Conservation (phyloP, 2,113 vertebrate genomes). For the Myrmecobius fasciatus region DNA sequence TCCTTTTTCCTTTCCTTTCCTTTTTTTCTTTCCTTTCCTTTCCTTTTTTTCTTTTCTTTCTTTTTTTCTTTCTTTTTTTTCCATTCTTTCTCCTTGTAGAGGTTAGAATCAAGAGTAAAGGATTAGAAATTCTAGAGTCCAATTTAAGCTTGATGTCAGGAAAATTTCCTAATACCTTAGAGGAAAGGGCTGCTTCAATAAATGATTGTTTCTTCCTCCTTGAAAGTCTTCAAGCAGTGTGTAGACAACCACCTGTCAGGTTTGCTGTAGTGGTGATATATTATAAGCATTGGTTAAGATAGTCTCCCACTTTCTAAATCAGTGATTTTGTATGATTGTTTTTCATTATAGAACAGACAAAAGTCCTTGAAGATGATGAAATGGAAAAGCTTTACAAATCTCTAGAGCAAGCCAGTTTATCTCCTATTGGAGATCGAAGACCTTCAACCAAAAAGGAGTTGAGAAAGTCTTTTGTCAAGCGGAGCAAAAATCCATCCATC, state of each 20-base stretch:
- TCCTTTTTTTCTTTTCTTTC: no score
- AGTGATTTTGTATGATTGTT: conserved; percentile 12
- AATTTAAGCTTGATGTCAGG: neutral
- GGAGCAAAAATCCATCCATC: conserved; percentile 93
- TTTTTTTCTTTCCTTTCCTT: no score
- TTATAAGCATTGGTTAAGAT: neutral
- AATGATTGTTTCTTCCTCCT: neutral
- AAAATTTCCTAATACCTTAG: neutral
- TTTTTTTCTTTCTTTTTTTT: no score
- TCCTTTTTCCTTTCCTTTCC: no score
- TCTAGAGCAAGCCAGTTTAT: conserved; percentile 94
- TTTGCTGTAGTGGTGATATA: neutral
- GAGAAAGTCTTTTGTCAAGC: conserved; percentile 95
- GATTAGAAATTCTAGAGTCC: neutral
- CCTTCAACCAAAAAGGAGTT: conserved; percentile 95
- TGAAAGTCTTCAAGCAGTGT: neutral
- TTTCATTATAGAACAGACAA: conserved; percentile 79
- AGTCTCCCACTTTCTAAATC: neutral
- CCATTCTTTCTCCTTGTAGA: neutral
- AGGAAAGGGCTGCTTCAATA: neutral
- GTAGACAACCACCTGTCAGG: neutral
- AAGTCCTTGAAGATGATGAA: conserved; percentile 88
- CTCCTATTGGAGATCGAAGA: conserved; percentile 93
- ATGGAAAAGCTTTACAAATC: conserved; percentile 96
- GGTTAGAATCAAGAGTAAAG: neutral